Evolutionary conservation across 2,797 vertebrate species (phyloP).

Genomic region (Lacerta bilineata): DNA sequence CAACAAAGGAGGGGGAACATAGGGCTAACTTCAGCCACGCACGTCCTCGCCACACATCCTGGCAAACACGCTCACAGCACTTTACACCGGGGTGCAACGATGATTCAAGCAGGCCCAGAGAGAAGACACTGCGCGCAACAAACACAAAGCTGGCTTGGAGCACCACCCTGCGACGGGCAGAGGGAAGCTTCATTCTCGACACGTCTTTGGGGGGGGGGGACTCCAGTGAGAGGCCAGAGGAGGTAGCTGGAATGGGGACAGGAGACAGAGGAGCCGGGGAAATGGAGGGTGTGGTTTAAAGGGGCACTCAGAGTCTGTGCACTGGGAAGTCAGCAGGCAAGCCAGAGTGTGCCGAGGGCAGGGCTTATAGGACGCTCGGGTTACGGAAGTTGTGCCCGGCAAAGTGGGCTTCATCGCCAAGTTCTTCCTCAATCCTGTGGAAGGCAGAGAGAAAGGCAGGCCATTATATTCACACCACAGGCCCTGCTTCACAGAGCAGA

Average conservation of each 20-base stretch:
- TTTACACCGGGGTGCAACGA: neutral
- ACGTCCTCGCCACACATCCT: neutral
- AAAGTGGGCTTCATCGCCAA: constrained; percentile 92
- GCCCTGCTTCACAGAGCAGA: neutral
- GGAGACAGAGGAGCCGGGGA: constrained; percentile 54
- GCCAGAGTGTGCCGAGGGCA: constrained; percentile 51
- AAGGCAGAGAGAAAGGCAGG: constrained; percentile 41
- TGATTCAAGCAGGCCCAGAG: constrained; percentile 41
- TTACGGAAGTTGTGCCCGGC: constrained; percentile 96
- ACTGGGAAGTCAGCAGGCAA: constrained; percentile 64
- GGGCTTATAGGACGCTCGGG: constrained; percentile 89
- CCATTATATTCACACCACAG: neutral
- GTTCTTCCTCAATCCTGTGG: constrained; percentile 93
- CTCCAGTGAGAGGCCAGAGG: constrained; percentile 53
- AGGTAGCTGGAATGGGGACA: constrained; percentile 5
- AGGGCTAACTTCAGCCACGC: neutral
- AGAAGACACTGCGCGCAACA: constrained; percentile 47
- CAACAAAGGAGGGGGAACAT: neutral
- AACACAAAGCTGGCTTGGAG: constrained; percentile 58
- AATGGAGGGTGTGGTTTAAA: constrained; percentile 53
- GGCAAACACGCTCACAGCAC: neutral
- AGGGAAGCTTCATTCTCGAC: constrained; percentile 51
- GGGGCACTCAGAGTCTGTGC: constrained; percentile 71
- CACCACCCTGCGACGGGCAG: constrained; percentile 53
- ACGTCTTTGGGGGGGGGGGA: constrained; percentile 45